Percentiles rank a stretch among this genome's conserved stretches.
Evolutionary conservation across 2,888 invertebrate species (phyloP).

Genomic region (Calephelis perditalis): DNA sequence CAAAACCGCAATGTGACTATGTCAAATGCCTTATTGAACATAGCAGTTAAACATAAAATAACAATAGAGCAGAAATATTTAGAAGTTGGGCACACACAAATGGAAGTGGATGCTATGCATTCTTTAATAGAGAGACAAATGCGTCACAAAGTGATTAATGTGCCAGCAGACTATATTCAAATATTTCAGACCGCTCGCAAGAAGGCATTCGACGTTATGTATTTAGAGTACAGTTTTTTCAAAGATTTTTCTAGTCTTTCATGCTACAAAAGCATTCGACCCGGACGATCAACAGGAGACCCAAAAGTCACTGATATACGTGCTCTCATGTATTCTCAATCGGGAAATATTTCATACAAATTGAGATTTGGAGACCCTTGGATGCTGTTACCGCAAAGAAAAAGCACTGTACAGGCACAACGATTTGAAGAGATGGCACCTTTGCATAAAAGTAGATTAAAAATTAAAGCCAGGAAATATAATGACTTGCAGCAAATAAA

Average conservation of each 20-base stretch:
- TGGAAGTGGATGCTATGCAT: slow-evolving; percentile 14
- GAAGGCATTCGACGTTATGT: not conserved
- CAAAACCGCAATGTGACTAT: not conserved
- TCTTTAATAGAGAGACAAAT: slow-evolving; percentile 8
- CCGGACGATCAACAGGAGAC: no score
- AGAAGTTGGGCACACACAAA: slow-evolving; percentile 14
- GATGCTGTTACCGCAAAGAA: slow-evolving; percentile 2
- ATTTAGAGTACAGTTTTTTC: slow-evolving; percentile 1
- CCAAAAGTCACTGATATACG: slow-evolving; percentile 11
- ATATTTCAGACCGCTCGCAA: not conserved
- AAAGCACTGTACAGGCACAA: not conserved
- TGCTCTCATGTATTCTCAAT: not conserved
- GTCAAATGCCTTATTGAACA: slow-evolving; percentile 6
- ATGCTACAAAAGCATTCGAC: not conserved
- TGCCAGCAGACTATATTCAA: slow-evolving; percentile 4
- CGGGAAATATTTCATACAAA: slow-evolving; percentile 3
- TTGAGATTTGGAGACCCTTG: not conserved
- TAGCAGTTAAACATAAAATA: not conserved
- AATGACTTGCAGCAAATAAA: slow-evolving; percentile 7
- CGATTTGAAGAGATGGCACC: not conserved
- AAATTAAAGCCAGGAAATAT: slow-evolving; percentile 1
- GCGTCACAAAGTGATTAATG: not conserved
- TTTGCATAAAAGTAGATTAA: not conserved
- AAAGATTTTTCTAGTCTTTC: slow-evolving; percentile 2
- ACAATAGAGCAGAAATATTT: slow-evolving; percentile 13